Conservation (phyloP, 1,140 invertebrate genomes). For the Pantala flavescens region DNA sequence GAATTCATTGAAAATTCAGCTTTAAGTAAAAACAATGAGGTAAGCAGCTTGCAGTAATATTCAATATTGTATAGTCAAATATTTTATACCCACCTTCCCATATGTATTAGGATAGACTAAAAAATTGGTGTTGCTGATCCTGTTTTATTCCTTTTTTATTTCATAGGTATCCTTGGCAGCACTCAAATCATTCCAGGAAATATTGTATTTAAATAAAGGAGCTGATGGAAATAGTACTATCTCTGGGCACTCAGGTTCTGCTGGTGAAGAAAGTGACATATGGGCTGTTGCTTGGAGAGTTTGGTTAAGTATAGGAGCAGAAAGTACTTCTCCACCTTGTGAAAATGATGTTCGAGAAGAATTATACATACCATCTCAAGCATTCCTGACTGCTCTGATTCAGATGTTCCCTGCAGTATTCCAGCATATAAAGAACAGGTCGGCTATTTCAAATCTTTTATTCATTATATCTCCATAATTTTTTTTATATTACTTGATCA, state of each 20-base stretch:
- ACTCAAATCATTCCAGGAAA: slow-evolving; percentile 91
- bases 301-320: slow-evolving; percentile 74
- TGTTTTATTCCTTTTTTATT: neutral
- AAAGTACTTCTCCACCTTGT: slow-evolving; percentile 57
- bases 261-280: slow-evolving; percentile 45
- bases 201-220: slow-evolving; percentile 54
- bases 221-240: slow-evolving; percentile 23
- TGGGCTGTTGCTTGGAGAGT: slow-evolving; percentile 75
- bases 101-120: no score
- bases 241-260: slow-evolving; percentile 30
- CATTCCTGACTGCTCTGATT: slow-evolving; percentile 83
- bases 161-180: slow-evolving; percentile 77
- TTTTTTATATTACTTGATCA: slow-evolving; percentile 17
- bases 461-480: neutral
- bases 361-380: slow-evolving; percentile 77
- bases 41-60: slow-evolving; percentile 31
- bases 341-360: slow-evolving; percentile 42
- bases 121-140: slow-evolving; percentile 12
- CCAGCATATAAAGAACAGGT: slow-evolving; percentile 75
- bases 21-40: slow-evolving; percentile 83
- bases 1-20: slow-evolving; percentile 91
- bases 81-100: neutral
- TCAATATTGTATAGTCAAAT: slow-evolving; percentile 6
- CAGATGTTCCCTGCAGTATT: slow-evolving; percentile 91
- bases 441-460: slow-evolving; percentile 28